Base-by-base conservation (phyloP, 1,140 invertebrate genomes). In the Araneus ventricosus region DNA sequence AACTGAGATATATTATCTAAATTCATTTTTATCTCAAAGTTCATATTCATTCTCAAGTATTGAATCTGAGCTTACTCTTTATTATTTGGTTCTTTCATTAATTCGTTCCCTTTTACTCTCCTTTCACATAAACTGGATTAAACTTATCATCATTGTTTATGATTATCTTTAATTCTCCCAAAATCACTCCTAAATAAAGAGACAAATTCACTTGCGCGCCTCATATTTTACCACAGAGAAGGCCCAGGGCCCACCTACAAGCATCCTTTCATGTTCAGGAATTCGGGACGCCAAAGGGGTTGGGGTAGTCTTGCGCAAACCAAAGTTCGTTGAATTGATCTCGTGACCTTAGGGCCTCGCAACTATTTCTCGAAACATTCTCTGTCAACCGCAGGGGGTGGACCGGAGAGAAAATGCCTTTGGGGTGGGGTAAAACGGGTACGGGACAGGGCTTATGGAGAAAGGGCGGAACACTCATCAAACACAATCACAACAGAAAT, bases 401-500 rank as follows among this genome's bases (percentile, higher is more conserved):
- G 52, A n/a, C n/a, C 5, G 67, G 67, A 24, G 27, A 17, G 80
- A 24, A 45, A 82, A 45, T 52, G 37, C 80, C 80, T 52, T 52
- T n/a, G 80, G 80, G 80, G 80, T 45, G 41, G 80, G 45, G 45
- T 52, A 17, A 52, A 52, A 52, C 45, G 45, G 45, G 41, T 22
- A 52, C 84, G 30, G 84, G 57, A 88, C 59, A 61, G 30, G 34
- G 61, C 67, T 85, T 91, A 91, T 91, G 90, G 90, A n/a, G 90
- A 91, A 91, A 91, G 63, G 90, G 90, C 90, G 90, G 90, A 41
- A 67, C 90, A 67, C 80, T 57, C 90, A 91, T 91, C 90, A 84
- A 91, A 84, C 90, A 91, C 90, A 91, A 91, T 91, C 90, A 91
- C 90, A 91, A 91, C 90, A 91, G 90, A 91, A 91, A 91, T 91